Percentiles rank a stretch among this genome's conserved stretches.
Evolutionary conservation across 64 coral and sea anemone species (phyloP).

Genomic region (Astreopora myriophthalma): DNA sequence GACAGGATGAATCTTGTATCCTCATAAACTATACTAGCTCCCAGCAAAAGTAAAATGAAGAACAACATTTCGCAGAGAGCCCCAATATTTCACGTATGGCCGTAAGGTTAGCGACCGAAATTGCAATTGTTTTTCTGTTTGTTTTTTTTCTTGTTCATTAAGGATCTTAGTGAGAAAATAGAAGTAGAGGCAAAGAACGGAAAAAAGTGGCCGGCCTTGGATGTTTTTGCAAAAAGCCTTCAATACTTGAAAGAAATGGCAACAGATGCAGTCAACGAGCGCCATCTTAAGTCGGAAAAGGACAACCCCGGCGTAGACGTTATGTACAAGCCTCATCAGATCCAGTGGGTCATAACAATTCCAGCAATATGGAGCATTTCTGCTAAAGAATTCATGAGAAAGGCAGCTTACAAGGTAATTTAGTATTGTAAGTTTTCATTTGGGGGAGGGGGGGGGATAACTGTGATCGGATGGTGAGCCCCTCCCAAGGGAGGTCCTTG

Average conservation of each 20-base stretch:
- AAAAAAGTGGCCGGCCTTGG: conserved; percentile 44
- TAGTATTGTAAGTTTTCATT: not conserved
- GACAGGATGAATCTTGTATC: no score
- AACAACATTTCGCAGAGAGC: no score
- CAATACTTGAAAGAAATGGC: not conserved
- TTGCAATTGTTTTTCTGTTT: no score
- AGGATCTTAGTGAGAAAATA: conserved; percentile 46
- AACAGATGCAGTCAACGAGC: conserved; percentile 10
- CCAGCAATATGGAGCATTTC: conserved; percentile 58
- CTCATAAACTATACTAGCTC: no score
- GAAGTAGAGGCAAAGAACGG: conserved; percentile 54
- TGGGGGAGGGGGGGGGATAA: not conserved
- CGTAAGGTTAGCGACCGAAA: no score
- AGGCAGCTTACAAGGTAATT: conserved; percentile 57
- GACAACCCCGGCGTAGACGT: conserved; percentile 22
- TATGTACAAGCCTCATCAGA: conserved; percentile 16
- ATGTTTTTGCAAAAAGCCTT: conserved; percentile 49
- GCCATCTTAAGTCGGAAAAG: conserved; percentile 19
- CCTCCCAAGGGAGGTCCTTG: no score
- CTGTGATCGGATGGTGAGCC: no score
- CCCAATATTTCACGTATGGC: no score
- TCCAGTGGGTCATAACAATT: conserved; percentile 62
- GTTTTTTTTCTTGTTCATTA: not conserved
- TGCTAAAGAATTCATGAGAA: conserved; percentile 50
- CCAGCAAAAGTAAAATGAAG: no score